Percentiles rank a stretch among this genome's conserved stretches.
phyloP scores from a whole-genome alignment of 2,113 vertebrate genomes.

The Martes martes region DNA sequence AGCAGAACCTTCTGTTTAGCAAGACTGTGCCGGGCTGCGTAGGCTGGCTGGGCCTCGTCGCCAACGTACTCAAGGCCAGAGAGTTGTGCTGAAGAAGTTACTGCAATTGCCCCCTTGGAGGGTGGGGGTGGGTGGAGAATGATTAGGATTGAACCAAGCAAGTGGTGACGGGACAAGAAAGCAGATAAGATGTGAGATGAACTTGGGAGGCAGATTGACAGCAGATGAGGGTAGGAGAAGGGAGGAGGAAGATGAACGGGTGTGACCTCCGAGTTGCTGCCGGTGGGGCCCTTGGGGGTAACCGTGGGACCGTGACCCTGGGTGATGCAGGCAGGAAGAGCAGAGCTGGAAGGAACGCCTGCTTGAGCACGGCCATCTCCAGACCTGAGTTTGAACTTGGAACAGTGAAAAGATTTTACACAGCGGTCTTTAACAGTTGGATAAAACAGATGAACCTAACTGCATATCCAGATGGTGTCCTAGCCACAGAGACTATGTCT shows the following conservation, averaged over 20 bases:
- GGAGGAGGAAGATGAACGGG: background rate
- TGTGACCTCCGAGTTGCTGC: background rate
- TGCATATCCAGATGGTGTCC: background rate
- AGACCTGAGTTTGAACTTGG: background rate
- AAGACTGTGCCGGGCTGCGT: background rate
- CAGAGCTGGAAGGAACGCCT: background rate
- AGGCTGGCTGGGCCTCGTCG: background rate
- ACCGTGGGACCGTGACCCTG: background rate
- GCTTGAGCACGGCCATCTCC: background rate
- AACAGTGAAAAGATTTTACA: background rate
- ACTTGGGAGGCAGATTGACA: background rate
- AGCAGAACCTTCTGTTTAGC: background rate
- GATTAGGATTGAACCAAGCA: background rate
- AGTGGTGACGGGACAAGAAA: background rate
- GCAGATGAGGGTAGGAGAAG: background rate
- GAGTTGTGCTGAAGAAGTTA: background rate
- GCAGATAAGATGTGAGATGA: background rate
- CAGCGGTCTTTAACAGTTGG: background rate
- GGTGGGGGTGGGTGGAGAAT: background rate
- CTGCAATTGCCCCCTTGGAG: background rate
- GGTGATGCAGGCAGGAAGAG: background rate
- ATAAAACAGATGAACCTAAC: background rate
- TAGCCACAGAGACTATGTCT: background rate
- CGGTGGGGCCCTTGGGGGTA: rapidly evolving
- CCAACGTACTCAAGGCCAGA: background rate